These are phyloP conservation scores for Antigone vipio DNA, from an alignment of 2,113 vertebrate species.

Conservation along the genomic window DNA sequence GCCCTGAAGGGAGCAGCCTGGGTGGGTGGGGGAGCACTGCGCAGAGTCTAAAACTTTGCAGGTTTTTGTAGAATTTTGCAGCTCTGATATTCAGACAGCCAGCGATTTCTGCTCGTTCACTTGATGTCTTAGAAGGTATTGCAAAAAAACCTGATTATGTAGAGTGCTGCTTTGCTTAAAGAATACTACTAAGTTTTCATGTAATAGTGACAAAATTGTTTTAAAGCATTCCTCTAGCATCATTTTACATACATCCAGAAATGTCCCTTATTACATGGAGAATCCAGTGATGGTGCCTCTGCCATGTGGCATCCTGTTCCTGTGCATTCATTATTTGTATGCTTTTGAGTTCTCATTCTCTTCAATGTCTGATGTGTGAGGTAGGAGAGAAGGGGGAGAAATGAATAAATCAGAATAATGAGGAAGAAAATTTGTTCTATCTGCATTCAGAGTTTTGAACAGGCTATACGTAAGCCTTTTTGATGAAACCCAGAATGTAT, in stretches of 20 bases:
- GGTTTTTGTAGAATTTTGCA: not conserved
- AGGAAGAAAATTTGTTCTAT: not conserved
- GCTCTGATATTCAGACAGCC: not conserved
- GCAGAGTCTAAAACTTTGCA: rapidly evolving
- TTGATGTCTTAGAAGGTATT: not conserved
- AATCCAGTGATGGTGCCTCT: not conserved
- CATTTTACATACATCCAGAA: not conserved
- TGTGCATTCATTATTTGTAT: not conserved
- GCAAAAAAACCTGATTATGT: not conserved
- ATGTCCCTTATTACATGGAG: not conserved
- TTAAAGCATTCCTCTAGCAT: not conserved
- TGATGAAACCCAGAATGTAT: not conserved
- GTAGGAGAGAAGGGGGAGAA: not conserved
- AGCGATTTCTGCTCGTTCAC: not conserved
- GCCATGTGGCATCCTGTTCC: not conserved
- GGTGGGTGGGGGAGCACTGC: not conserved
- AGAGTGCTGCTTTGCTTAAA: not conserved
- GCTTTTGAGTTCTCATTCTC: not conserved
- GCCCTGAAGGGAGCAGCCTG: not conserved
- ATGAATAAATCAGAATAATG: not conserved
- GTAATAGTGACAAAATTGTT: not conserved
- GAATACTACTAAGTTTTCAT: not conserved
- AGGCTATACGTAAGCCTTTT: not conserved
- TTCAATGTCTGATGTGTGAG: not conserved
- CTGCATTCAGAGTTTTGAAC: not conserved